These are phyloP conservation scores for Trachelus stipa DNA, from an alignment of 2,888 invertebrate species.

Conservation along the genomic window DNA sequence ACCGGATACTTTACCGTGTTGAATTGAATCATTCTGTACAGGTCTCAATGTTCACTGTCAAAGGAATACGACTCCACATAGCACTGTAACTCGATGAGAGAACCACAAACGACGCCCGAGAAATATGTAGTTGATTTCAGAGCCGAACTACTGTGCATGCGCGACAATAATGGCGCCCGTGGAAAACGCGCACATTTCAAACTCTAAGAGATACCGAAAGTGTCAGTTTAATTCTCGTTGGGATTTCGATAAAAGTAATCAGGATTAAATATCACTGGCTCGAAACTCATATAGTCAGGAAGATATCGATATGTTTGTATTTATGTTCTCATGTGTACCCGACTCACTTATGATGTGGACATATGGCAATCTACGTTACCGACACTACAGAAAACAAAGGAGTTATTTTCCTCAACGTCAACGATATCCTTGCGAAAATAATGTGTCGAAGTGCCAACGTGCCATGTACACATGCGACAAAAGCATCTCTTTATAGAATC, in stretches of 20 bases:
- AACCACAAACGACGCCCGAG: neutral
- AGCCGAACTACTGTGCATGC: neutral
- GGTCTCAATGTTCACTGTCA: neutral
- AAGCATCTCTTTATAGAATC: neutral
- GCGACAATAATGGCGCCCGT: neutral
- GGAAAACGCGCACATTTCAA: neutral
- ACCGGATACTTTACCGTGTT: neutral
- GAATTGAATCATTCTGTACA: neutral
- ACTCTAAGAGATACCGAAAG: neutral
- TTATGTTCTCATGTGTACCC: neutral
- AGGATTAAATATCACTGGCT: too few species aligned
- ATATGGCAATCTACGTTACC: neutral
- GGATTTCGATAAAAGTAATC: too few species aligned
- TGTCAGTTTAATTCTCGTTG: too few species aligned
- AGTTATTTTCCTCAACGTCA: neutral
- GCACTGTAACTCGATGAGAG: neutral
- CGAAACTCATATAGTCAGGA: neutral
- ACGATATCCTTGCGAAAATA: neutral
- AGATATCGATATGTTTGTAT: too few species aligned
- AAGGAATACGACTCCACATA: neutral
- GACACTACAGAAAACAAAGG: neutral
- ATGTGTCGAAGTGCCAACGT: neutral
- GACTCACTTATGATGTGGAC: neutral
- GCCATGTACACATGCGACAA: neutral
- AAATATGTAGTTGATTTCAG: neutral